These are phyloP conservation scores for Rugalucina vietnamica DNA, from an alignment of 2,888 invertebrate genomes.

Conservation along the genomic window DNA sequence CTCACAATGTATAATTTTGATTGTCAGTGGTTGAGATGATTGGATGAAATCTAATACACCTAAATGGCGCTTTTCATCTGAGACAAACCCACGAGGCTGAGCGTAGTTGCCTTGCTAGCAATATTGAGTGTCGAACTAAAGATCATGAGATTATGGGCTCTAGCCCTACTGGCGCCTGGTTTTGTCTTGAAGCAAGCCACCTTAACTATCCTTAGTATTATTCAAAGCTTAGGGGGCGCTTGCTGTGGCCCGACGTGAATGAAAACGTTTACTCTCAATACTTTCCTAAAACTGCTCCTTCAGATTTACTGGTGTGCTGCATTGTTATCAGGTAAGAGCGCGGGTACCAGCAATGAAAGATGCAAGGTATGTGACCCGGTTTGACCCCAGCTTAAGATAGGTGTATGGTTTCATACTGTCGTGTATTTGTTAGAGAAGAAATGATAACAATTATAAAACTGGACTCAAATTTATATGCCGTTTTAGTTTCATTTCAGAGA, in stretches of 20 bases:
- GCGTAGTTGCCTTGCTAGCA: too few relatives aligned
- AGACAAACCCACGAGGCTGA: too few relatives aligned
- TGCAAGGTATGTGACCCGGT: conserved; percentile 9
- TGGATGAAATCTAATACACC: too few relatives aligned
- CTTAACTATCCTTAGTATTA: not conserved
- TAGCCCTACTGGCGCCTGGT: not conserved
- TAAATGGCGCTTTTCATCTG: too few relatives aligned
- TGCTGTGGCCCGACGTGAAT: too few relatives aligned
- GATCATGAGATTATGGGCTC: not conserved
- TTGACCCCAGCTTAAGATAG: conserved; percentile 18
- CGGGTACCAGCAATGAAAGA: conserved; percentile 15
- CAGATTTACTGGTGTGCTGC: not conserved
- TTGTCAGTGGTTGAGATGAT: too few relatives aligned
- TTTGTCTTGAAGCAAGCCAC: not conserved
- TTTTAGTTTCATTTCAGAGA: too few relatives aligned
- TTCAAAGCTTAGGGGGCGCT: too few relatives aligned
- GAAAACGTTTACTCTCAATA: too few relatives aligned
- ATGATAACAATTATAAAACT: not conserved
- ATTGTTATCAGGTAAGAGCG: not conserved
- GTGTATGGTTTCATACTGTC: conserved; percentile 26
- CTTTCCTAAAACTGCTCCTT: not conserved
- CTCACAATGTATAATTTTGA: too few relatives aligned
- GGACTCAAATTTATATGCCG: too few relatives aligned
- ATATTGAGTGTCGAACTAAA: too few relatives aligned
- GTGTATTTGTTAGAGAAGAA: conserved; percentile 10